Evolutionary conservation across 2,888 invertebrate species (phyloP), one percentile per base, ranked within the genome.

Genomic region (Slavum lentiscoides): DNA sequence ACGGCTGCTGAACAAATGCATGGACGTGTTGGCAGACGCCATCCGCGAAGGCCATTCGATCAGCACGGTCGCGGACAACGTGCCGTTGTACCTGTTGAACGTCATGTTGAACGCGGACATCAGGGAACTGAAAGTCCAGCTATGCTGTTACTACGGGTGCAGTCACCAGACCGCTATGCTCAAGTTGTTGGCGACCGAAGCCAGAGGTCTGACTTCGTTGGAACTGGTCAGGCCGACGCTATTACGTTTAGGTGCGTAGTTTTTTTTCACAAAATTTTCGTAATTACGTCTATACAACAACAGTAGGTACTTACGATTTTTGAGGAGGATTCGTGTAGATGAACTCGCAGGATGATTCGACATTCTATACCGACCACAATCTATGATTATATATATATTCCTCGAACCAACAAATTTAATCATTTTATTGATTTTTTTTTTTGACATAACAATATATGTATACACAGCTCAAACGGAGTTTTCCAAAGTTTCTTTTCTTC

Each of bases 81-180:
- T 87, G 19, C 87, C 87, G 0, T 83, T 87, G 4, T 87, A 87
- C 82, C 83, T 88, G 15, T 84, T 87, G 19, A 86, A 86, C 2
- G 83, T 87, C 4, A 85, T 88, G 62, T 84, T 88, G 4, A 87
- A 86, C 6, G 86, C 86, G 23, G 87, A 88, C 76, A 86, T 88
- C 39, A 86, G 85, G 66, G 84, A 85, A 23, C 84, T 88, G 53
- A 85, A 85, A 66, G 86, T 88, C 17, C 86, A 87, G 82, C 84
- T 88, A 1, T 88, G 88, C 83, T 88, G 88, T 83, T 88, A 88
- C 82, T 88, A 88, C 77, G 87, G 87, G 19, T 88, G 88, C 83
- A 87, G 87, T 59, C 87, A 88, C 83, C 88, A 88, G 83, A 86
- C 87, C 4, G 86, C 86, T 1, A 82, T 88, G 17, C 83, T 88